Conservation (phyloP, 1,140 invertebrate genomes). For the Agraylea sexmaculata region DNA sequence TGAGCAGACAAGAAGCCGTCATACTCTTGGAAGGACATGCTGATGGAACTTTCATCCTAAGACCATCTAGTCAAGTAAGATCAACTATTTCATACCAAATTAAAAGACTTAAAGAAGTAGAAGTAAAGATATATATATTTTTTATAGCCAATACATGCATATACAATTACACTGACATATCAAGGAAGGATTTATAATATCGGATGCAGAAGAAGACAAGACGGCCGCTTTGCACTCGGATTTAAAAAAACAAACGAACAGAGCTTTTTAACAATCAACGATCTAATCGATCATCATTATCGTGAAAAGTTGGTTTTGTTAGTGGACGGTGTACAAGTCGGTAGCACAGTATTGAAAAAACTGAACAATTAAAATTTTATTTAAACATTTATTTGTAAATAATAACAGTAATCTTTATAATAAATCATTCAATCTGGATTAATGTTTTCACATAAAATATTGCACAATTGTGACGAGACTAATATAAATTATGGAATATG, state of each 20-base stretch:
- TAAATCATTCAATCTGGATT: no score
- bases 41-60: slow-evolving; percentile 34
- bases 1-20: slow-evolving; percentile 33
- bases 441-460: no score
- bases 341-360: slow-evolving; percentile 16
- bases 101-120: no score
- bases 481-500: no score
- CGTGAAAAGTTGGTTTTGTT: slow-evolving; percentile 28
- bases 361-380: slow-evolving; percentile 11
- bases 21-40: slow-evolving; percentile 32
- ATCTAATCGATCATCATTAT: slow-evolving; percentile 33
- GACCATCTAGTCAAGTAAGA: slow-evolving; percentile 36
- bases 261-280: slow-evolving; percentile 29
- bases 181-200: slow-evolving; percentile 34
- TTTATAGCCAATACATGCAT: slow-evolving; percentile 33
- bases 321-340: slow-evolving; percentile 26
- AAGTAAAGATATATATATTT: no score
- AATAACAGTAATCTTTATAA: no score
- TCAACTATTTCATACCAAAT: not conserved
- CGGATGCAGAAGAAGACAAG: slow-evolving; percentile 28
- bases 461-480: no score
- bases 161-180: slow-evolving; percentile 33
- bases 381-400: no score
- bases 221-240: slow-evolving; percentile 33
- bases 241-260: slow-evolving; percentile 29